phyloP scores from a whole-genome alignment of 2,888 invertebrate species.

The Melitaea athalia region DNA sequence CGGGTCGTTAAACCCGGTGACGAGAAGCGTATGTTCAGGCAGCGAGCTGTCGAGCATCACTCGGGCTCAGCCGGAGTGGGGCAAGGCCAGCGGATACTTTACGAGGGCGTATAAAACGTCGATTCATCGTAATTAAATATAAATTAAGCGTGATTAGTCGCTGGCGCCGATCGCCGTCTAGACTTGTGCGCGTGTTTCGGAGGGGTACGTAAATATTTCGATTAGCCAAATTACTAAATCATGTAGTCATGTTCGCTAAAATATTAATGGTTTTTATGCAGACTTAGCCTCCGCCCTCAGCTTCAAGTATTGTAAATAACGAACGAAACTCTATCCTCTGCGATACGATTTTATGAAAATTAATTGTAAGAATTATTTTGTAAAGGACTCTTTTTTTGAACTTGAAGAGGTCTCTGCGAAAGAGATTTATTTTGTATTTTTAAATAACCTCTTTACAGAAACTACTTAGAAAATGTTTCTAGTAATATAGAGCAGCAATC shows the following conservation, averaged over 20 bases:
- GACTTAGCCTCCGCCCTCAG: no score
- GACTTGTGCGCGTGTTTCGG: not conserved
- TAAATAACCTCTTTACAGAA: no score
- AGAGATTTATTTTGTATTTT: no score
- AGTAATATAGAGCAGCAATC: no score
- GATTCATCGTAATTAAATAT: constrained; percentile 32
- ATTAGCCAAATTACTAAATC: not conserved
- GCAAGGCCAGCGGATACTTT: constrained; percentile 17
- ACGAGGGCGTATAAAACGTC: constrained; percentile 26
- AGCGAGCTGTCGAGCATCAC: constrained; percentile 2
- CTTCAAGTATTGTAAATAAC: no score
- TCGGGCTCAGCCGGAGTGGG: constrained; percentile 11
- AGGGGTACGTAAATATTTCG: not conserved
- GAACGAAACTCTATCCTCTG: no score
- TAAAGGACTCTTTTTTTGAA: no score
- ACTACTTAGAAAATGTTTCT: no score
- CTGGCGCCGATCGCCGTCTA: constrained; percentile 18
- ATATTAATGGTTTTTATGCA: not conserved
- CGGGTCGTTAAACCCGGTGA: not conserved
- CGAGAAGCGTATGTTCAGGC: constrained; percentile 6
- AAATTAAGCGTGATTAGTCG: constrained; percentile 21
- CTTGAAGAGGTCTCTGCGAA: no score
- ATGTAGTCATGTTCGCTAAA: not conserved
- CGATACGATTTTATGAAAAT: no score
- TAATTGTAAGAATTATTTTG: no score